Evolutionary conservation across 1,140 invertebrate genomes (phyloP).

Genomic region (Acromyrmex charruanus): DNA sequence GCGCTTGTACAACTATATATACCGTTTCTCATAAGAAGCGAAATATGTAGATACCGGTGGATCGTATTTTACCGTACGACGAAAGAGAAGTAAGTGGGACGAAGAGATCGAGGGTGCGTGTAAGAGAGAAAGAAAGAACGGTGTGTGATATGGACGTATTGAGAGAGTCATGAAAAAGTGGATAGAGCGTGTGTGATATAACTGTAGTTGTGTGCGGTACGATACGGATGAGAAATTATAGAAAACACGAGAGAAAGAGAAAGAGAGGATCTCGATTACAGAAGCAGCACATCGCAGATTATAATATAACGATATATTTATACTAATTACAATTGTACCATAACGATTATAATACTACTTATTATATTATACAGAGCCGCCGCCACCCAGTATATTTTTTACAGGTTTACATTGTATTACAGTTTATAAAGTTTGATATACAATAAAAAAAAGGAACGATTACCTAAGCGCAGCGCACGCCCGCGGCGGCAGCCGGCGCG

Average conservation of each 20-base stretch:
- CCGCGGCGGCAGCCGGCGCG: conserved; percentile 61
- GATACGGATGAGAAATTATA: conserved; percentile 28
- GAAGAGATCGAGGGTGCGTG: background rate
- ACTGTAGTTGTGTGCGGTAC: conserved; percentile 33
- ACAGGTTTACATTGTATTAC: conserved; percentile 87
- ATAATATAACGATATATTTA: conserved; percentile 86
- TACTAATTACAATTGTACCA: conserved; percentile 86
- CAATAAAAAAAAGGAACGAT: conserved; percentile 82
- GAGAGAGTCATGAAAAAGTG: conserved; percentile 60
- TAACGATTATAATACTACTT: conserved; percentile 85
- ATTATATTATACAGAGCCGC: conserved; percentile 86
- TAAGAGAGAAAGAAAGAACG: conserved; percentile 36
- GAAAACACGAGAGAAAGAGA: conserved; percentile 18
- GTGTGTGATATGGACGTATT: background rate
- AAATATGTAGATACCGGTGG: conserved; percentile 60
- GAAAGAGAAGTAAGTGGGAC: conserved; percentile 28
- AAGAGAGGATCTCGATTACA: conserved; percentile 51
- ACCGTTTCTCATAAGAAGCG: conserved; percentile 58
- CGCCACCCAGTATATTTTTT: conserved; percentile 87
- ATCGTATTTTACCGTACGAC: conserved; percentile 64
- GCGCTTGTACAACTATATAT: conserved; percentile 41
- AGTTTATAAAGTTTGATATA: conserved; percentile 87
- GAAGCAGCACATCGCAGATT: conserved; percentile 81
- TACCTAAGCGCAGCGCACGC: conserved; percentile 80
- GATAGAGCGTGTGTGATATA: conserved; percentile 49